Base-by-base conservation (phyloP, 2,888 invertebrate genomes). In the Panorpa germanica region DNA sequence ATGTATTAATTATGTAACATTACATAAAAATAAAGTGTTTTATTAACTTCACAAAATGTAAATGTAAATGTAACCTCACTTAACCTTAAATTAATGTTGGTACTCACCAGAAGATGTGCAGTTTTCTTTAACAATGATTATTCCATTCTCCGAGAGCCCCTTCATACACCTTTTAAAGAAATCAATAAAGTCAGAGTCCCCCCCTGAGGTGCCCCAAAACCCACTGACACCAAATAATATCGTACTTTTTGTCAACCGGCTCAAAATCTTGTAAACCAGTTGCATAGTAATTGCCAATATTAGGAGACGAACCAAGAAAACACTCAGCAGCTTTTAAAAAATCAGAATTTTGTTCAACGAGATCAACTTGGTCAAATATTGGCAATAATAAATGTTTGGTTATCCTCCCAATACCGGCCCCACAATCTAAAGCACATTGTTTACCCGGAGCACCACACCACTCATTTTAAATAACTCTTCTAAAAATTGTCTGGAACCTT, bases 211-310 rank as follows among this genome's bases (percentile, higher is more conserved):
- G 80, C 1, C 82, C 80, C 11, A 85, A 53, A 6, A 96, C 93
- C 95, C 96, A 98, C 48, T 96, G 96, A 42, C 76, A 73, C 96
- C 96, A 96, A 41, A 96, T 81, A 7, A 93, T 60, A 50, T 96
- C 90, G 51, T 96, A 98, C 37, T 65, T 69, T 20, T 63, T 58
- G 7, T 44, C 34, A 35, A 64, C 59, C 0, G 88, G 83, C n/a
- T 54, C 53, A 48, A 95, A 96, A 43, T 80, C 59, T 54, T 96
- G 95, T 31, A 96, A 59, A 40, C 80, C 78, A 9, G 63, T 49
- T 36, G 70, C 63, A 52, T 69, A 76, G 35, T 61, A 46, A 29
- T 50, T 47, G 2, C 50, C 49, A 25, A 57, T 45, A 28, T 41
- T 46, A 11, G 19, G 18, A 6, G 38, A 29, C 5, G 45, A 27